Conservation (phyloP, 2,113 vertebrate species). For the Microcebus lehilahytsara region DNA sequence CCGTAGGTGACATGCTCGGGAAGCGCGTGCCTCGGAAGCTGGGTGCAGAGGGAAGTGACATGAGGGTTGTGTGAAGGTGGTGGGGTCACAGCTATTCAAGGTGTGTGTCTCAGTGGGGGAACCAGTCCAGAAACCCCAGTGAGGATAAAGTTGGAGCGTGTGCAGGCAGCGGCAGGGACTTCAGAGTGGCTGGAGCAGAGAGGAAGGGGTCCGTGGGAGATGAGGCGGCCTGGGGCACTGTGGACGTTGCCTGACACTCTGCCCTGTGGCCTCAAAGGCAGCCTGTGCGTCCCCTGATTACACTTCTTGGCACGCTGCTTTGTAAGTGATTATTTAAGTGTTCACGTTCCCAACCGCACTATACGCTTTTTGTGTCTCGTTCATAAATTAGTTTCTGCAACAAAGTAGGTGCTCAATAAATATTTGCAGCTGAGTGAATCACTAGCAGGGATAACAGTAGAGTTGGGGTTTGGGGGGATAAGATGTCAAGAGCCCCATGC, state of each 20-base stretch:
- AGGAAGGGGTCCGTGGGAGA: background rate
- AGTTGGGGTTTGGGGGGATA: background rate
- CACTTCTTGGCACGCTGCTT: background rate
- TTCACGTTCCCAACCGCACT: background rate
- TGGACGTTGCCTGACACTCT: background rate
- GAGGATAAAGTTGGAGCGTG: background rate
- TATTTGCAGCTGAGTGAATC: background rate
- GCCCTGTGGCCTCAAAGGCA: background rate
- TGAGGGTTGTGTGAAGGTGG: too few relatives aligned
- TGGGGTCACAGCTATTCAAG: accelerated
- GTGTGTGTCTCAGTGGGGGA: background rate
- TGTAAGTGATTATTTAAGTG: background rate
- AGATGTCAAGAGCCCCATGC: background rate
- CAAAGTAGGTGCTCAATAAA: background rate
- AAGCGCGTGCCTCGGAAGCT: accelerated
- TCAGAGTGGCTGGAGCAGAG: background rate
- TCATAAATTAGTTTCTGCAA: background rate
- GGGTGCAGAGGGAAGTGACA: too few relatives aligned
- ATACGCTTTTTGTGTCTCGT: background rate
- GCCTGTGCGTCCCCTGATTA: background rate
- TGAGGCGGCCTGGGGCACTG: background rate
- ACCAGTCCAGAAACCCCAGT: background rate
- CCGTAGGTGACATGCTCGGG: background rate
- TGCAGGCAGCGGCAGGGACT: too few relatives aligned
- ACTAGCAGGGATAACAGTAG: background rate